Percentiles rank a stretch among this genome's conserved stretches.
These are phyloP conservation scores for Hoplostethus atlanticus DNA, from an alignment of 2,797 vertebrate species.

Conservation along the genomic window DNA sequence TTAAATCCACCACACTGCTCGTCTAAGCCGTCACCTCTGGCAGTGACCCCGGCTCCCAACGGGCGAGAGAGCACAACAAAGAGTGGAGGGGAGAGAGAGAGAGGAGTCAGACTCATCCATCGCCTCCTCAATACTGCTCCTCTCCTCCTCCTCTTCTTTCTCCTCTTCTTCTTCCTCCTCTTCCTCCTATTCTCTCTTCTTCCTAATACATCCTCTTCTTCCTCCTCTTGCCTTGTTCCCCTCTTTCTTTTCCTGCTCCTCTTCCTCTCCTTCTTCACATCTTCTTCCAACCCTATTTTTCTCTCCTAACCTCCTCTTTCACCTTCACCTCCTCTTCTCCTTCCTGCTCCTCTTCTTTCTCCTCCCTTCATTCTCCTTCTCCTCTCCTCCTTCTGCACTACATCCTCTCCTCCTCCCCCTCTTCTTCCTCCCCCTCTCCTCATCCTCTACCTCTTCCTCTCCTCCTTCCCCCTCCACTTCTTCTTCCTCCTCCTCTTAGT, in stretches of 20 bases:
- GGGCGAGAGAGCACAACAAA: slow-evolving; percentile 28
- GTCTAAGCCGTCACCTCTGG: slow-evolving; percentile 75
- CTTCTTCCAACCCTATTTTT: no score
- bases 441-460: not conserved
- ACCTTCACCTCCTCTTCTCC: not conserved
- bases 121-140: not conserved
- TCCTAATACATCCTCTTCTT: not conserved
- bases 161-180: not conserved
- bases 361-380: slow-evolving; percentile 3
- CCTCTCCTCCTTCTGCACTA: not conserved
- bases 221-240: no score
- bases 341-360: slow-evolving; percentile 18
- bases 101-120: no score
- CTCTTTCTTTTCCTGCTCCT: no score
- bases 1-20: slow-evolving; percentile 82
- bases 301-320: no score
- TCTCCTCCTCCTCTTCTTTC: not conserved
- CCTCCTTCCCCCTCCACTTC: not conserved
- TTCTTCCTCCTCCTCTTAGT: no score
- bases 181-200: no score
- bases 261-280: not conserved
- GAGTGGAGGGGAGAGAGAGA: no score
- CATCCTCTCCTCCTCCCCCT: not conserved
- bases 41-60: slow-evolving; percentile 66
- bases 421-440: slow-evolving; percentile 3